Conservation (phyloP, 2,113 vertebrate genomes). For the Gila orcuttii region DNA sequence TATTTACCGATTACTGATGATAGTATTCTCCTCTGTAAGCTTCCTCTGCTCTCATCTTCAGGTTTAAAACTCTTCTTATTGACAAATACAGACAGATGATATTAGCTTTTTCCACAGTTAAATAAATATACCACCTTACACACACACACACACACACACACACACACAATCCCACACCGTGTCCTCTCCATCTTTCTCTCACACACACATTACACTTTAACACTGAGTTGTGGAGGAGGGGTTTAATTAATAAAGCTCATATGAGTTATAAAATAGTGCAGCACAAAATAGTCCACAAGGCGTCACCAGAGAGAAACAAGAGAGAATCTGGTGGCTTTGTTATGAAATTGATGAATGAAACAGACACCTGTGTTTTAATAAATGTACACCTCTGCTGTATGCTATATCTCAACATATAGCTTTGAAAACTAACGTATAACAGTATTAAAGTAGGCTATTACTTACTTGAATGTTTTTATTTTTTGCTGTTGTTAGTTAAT, state of each 20-base stretch:
- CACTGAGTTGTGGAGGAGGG: not conserved
- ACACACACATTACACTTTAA: constrained; percentile 2
- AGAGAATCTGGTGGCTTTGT: not conserved
- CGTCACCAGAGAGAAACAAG: constrained; percentile 37
- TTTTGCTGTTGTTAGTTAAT: not conserved
- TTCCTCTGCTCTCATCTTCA: not conserved
- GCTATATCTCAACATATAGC: not conserved
- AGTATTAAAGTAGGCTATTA: too few species aligned
- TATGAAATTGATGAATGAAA: not conserved
- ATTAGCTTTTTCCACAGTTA: not conserved
- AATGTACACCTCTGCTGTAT: not conserved
- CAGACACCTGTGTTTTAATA: not conserved
- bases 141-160: constrained; percentile 42
- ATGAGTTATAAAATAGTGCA: not conserved
- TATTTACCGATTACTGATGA: too few species aligned
- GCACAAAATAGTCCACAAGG: constrained; percentile 40
- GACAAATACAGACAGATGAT: too few species aligned
- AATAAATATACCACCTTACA: constrained; percentile 10
- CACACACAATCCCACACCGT: constrained; percentile 29
- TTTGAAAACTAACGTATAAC: not conserved
- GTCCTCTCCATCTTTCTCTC: not conserved
- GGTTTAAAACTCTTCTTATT: not conserved
- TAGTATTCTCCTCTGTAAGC: not conserved
- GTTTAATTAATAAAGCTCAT: not conserved
- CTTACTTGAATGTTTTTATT: not conserved